Evolutionary conservation across 2,113 vertebrate genomes (phyloP).

Genomic region (Halcyon senegalensis): DNA sequence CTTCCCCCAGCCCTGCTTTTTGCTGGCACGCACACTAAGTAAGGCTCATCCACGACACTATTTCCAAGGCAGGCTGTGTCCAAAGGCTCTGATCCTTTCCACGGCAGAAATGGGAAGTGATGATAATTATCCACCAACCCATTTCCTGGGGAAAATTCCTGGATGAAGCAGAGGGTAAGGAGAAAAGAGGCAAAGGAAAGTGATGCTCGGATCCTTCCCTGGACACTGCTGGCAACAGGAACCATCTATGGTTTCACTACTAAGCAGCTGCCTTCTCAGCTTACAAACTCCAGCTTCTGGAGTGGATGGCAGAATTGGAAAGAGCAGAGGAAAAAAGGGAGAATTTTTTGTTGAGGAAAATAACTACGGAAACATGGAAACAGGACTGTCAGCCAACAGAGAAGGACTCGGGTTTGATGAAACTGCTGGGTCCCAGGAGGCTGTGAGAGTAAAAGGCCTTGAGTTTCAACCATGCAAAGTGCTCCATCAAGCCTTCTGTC

Average conservation of each 20-base stretch:
- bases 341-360: background rate
- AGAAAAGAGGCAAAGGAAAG: slow-evolving; percentile 33
- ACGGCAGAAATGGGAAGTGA: background rate
- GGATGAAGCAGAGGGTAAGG: background rate
- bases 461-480: background rate
- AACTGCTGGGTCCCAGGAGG: background rate
- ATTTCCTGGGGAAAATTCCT: background rate
- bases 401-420: background rate
- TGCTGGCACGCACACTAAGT: rapidly evolving
- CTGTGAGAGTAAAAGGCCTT: background rate
- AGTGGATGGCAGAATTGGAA: background rate
- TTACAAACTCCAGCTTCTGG: background rate
- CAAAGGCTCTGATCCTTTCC: background rate
- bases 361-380: background rate
- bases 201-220: background rate
- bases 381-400: background rate
- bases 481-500: background rate
- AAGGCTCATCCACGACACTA: background rate
- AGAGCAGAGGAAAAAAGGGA: background rate
- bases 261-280: background rate
- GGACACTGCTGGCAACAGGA: background rate
- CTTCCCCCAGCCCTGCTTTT: background rate
- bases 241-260: background rate
- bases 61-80: background rate
- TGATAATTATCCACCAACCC: background rate